phyloP scores from a whole-genome alignment of 2,888 invertebrate genomes.

The Tanypteryx hageni region DNA sequence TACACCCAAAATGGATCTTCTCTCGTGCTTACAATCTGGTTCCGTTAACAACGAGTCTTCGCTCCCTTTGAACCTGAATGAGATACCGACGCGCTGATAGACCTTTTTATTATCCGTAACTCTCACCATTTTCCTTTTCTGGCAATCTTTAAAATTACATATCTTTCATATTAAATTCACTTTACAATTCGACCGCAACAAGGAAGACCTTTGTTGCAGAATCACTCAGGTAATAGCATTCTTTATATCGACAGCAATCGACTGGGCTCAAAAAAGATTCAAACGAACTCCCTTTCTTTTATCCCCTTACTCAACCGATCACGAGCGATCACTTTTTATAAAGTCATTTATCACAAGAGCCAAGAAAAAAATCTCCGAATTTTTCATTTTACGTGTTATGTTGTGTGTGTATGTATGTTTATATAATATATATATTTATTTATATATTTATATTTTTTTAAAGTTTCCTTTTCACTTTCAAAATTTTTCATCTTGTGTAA shows the following conservation, averaged over 20 bases:
- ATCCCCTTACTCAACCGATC: slow-evolving; percentile 6
- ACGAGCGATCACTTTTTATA: slow-evolving; percentile 50
- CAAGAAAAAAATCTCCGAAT: slow-evolving; percentile 45
- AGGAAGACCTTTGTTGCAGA: slow-evolving; percentile 55
- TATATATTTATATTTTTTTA: slow-evolving; percentile 29
- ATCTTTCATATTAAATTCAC: slow-evolving; percentile 25
- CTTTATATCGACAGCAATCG: slow-evolving; percentile 54
- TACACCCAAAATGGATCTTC: not conserved
- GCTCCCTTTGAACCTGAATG: not conserved
- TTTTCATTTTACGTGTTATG: slow-evolving; percentile 21
- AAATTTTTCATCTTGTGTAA: slow-evolving; percentile 21
- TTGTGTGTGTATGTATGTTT: slow-evolving; percentile 30
- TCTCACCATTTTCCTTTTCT: not conserved
- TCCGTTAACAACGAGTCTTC: not conserved
- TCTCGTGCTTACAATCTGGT: not conserved
- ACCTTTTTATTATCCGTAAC: not conserved
- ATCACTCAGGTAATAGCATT: slow-evolving; percentile 50
- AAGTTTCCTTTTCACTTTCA: slow-evolving; percentile 26
- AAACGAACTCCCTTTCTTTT: slow-evolving; percentile 2
- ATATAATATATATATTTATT: slow-evolving; percentile 10
- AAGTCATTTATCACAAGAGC: slow-evolving; percentile 63
- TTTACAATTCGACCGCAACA: slow-evolving; percentile 40
- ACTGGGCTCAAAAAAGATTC: slow-evolving; percentile 49
- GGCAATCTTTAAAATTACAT: slow-evolving; percentile 2
- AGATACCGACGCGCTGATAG: not conserved